Evolutionary conservation across 2,113 vertebrate genomes (phyloP), one percentile per base, ranked within the genome.

Genomic region (Xiphophorus couchianus): DNA sequence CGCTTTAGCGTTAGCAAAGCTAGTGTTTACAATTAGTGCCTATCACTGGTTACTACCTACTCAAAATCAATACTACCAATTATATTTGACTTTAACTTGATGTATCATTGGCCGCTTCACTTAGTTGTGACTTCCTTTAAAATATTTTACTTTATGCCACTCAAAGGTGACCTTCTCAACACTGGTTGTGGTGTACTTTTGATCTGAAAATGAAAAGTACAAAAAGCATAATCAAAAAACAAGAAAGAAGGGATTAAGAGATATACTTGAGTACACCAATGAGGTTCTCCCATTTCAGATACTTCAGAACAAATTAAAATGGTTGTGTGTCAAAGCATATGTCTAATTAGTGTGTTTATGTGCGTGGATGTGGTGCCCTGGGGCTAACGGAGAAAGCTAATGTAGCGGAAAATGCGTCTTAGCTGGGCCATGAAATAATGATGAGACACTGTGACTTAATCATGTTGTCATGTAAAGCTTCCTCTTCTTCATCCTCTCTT

Each of bases 311-410:
- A 90, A 83, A 90, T 93, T 86, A 83, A 86, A 91, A 77, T 51
- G 85, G 71, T 77, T 74, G 80, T 84, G 86, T 86, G 84, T 91
- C 91, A 90, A 86, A 88, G 90, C 91, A 91, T 91, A 87, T 85
- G 89, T 91, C 87, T 91, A 91, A 93, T 93, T 90, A 92, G 69
- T 35, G 62, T 91, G 71, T 71, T 77, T 83, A 64, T 33, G 62
- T 83, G 73, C 62, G 61, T 86, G 74, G 27, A 62, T 79, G 71
- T 31, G 31, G 85, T 29, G 91, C 93, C 90, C 58, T 13, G 66
- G 14, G 93, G 94, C 92, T 76, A 90, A 86, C 84, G 68, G 89
- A 70, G 82, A 90, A 92, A 91, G 84, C 89, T 94, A 95, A 94
- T 92, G 92, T 76, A 65, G 81, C 89, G 93, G 91, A 94, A 94